phyloP scores from a whole-genome alignment of 30 jellyfish, hydroid and myxozoan genomes.

The Pseudorhiza aurosa region DNA sequence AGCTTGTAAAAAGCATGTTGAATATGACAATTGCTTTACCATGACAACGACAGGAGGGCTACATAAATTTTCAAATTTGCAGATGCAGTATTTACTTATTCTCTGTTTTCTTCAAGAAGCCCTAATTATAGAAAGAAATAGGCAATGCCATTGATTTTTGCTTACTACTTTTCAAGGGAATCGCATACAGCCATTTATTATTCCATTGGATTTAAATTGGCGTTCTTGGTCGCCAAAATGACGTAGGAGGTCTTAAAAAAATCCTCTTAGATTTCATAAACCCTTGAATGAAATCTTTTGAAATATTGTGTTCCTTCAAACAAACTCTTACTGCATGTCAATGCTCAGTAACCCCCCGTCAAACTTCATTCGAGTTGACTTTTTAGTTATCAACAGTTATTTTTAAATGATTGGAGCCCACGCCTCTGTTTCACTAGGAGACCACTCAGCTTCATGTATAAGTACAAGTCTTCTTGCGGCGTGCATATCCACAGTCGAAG shows the following conservation, averaged over 20 bases:
- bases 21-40: background rate
- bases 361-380: background rate
- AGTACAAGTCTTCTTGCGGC: background rate
- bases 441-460: background rate
- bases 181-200: too few species aligned
- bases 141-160: too few species aligned
- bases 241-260: too few species aligned
- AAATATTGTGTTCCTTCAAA: too few species aligned
- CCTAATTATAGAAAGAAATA: too few species aligned
- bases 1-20: background rate
- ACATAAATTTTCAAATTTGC: background rate
- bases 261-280: too few species aligned
- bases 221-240: too few species aligned
- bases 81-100: background rate
- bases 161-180: too few species aligned
- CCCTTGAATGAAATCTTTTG: too few species aligned
- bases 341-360: background rate
- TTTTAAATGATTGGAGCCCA: background rate
- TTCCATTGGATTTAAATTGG: too few species aligned
- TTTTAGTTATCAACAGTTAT: background rate
- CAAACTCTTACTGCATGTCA: too few species aligned
- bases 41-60: background rate
- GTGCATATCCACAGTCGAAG: background rate
- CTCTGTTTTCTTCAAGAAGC: too few species aligned
- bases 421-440: background rate